Evolutionary conservation across 2,113 vertebrate genomes (phyloP).

Genomic region (Entomyzon cyanotis): DNA sequence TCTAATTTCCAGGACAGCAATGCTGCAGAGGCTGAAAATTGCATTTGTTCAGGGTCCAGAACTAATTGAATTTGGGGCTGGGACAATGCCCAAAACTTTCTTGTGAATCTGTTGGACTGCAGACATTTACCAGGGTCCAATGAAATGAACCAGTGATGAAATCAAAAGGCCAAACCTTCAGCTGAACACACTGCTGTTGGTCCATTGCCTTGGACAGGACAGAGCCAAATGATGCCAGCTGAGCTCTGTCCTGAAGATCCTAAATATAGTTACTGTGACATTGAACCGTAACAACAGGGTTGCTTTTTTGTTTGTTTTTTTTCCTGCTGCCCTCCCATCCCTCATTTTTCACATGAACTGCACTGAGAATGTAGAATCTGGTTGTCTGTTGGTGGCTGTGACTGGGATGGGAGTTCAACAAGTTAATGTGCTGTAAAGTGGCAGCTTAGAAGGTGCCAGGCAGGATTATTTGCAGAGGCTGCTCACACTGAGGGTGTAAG

Average conservation of each 20-base stretch:
- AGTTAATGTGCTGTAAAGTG: background rate
- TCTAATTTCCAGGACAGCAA: constrained; percentile 36
- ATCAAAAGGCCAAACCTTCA: background rate
- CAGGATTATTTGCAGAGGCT: background rate
- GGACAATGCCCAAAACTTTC: background rate
- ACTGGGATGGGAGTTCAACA: background rate
- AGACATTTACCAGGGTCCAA: constrained; percentile 1
- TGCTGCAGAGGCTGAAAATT: constrained; percentile 25
- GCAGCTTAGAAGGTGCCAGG: background rate
- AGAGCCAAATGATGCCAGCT: background rate
- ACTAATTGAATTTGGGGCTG: constrained; percentile 50
- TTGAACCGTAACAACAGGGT: background rate
- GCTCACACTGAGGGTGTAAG: background rate
- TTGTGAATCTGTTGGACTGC: background rate
- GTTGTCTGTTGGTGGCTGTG: background rate
- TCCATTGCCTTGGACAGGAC: background rate
- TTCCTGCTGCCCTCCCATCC: background rate
- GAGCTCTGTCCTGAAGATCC: background rate
- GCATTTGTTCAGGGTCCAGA: constrained; percentile 22
- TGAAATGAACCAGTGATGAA: background rate
- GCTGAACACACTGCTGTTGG: background rate
- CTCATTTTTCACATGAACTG: background rate
- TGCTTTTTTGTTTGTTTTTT: background rate
- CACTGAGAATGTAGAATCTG: background rate
- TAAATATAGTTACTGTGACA: background rate